Conservation (phyloP, 1,140 invertebrate genomes). For the Brevipalpus yothersi region DNA sequence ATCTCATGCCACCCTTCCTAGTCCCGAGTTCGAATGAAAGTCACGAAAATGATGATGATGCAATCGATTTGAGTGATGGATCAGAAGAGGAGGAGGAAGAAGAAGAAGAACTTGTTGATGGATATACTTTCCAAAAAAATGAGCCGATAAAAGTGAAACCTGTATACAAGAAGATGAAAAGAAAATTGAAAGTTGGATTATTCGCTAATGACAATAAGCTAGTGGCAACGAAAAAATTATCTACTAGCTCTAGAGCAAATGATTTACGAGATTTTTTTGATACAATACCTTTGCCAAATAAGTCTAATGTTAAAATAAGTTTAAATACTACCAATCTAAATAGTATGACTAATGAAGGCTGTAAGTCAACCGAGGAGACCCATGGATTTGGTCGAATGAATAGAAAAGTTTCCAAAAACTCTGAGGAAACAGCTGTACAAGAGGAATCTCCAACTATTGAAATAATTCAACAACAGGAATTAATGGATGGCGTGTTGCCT, state of each 20-base stretch:
- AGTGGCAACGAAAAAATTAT: background rate
- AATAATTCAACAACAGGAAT: background rate
- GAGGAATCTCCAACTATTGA: background rate
- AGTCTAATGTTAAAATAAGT: background rate
- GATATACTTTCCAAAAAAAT: background rate
- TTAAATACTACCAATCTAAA: background rate
- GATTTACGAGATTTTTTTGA: background rate
- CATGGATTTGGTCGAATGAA: background rate
- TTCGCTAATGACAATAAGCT: background rate
- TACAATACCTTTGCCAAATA: background rate
- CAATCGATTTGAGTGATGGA: background rate
- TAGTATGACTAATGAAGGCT: background rate
- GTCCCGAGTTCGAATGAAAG: background rate
- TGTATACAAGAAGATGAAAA: background rate
- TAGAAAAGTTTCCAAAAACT: background rate
- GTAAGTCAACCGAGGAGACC: background rate
- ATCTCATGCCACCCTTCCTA: slow-evolving; percentile 52
- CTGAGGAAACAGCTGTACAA: background rate
- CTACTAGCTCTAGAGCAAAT: background rate
- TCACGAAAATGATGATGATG: background rate
- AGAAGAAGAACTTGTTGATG: background rate
- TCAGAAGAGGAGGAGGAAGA: background rate
- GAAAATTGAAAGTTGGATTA: background rate
- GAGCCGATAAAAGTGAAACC: background rate
- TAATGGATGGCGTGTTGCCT: background rate